Base-by-base conservation (phyloP, 2,888 invertebrate genomes). In the Diarsia mendica region DNA sequence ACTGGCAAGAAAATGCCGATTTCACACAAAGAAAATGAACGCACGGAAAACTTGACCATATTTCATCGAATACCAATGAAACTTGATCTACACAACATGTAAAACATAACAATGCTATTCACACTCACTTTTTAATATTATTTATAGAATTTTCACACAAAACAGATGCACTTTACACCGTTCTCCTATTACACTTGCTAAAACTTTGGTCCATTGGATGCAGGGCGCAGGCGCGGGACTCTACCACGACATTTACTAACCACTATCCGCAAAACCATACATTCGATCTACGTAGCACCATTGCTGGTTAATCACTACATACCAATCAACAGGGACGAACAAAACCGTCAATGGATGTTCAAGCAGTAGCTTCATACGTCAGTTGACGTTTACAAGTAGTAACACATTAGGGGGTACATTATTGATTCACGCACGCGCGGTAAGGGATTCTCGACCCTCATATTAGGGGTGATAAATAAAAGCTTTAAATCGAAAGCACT, bases 351-450 rank as follows among this genome's bases (percentile, higher is more conserved):
- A 90, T 93, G 93, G 82, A 89, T 83, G 0, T 8, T 2, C 11
- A 48, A 69, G 0, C 15, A 23, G 15, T 8, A n/a, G 39, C n/a
- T 67, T 75, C 0, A 1, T 9, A 69, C 67, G 44, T 8, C 15
- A 11, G 28, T 44, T 55, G 72, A 72, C n/a, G 72, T 65, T 63
- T 55, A 51, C 33, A 71, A 77, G 51, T 75, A 67, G 77, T 82
- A 76, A 60, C 82, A 63, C 88, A 84, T 87, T 93, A 87, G 72
- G 67, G 87, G 90, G 86, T 66, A 84, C 67, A 85, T 90, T 96
- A 96, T 96, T 92, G 96, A 96, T 96, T 94, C 90, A 91, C 96
- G 96, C 95, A 95, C 87, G 96, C 96, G 96, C 94, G 90, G 85
- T 88, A 89, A 88, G 86, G 79, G 85, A 90, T 90, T 91, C 85